A percentile compares a stretch with the other conserved stretches of the same genome.
phyloP scores from a whole-genome alignment of 37 sponge, comb jelly and placozoan species.

The Amphimedon queenslandica region DNA sequence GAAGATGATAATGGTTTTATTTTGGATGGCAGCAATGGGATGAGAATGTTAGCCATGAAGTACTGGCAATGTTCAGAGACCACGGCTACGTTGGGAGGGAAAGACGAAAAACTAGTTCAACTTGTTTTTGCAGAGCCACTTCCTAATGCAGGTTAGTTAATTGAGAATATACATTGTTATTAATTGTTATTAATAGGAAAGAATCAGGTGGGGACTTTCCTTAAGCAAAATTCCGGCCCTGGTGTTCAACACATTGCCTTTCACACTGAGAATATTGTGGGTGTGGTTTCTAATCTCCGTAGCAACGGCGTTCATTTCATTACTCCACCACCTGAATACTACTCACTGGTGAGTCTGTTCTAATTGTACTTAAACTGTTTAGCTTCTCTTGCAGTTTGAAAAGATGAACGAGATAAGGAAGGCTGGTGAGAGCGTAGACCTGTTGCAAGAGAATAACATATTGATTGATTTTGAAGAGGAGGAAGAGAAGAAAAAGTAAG shows the following conservation, averaged over 20 bases:
- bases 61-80: constrained; percentile 31
- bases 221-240: constrained; percentile 35
- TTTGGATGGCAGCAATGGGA: constrained; percentile 20
- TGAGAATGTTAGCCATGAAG: constrained; percentile 36
- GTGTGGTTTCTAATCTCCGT: constrained; percentile 5
- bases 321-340: constrained; percentile 38
- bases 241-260: constrained; percentile 53
- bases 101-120: constrained; percentile 9
- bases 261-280: constrained; percentile 14
- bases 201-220: constrained; percentile 35
- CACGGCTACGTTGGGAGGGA: neutral
- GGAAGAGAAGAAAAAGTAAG: neutral
- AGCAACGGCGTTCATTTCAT: constrained; percentile 17
- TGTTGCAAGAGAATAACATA: constrained; percentile 6
- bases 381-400: neutral
- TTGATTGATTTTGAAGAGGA: constrained; percentile 15
- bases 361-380: neutral
- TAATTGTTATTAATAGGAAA: too few relatives aligned
- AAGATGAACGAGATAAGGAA: neutral
- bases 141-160: constrained; percentile 22
- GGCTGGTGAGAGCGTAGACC: neutral
- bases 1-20: constrained; percentile 29
- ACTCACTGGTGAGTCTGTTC: constrained; percentile 32
- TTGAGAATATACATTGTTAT: neutral
- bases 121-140: constrained; percentile 41